Evolutionary conservation across 2,797 vertebrate species (phyloP), one percentile per base, ranked within the genome.

Genomic region (Ctenopoma kingsleyae): DNA sequence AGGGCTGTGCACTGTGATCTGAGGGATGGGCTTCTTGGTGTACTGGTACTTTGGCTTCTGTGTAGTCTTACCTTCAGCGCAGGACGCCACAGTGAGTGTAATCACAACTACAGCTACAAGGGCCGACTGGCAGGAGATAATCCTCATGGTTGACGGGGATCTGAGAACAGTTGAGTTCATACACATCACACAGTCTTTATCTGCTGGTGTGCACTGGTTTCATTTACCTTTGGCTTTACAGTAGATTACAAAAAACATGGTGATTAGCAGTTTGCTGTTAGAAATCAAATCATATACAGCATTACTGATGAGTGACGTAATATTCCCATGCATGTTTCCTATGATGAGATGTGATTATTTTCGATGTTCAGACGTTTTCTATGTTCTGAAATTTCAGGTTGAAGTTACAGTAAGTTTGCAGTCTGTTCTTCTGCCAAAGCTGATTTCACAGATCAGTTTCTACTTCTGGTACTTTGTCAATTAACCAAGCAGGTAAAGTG

Each of bases 11-110:
- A 68, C 22, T 0, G 93, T 92, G 72, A 92, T 87, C 65, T 90
- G 89, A 56, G 91, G 54, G 4, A 89, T 20, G 0, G 94, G 93
- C 89, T 96, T 98, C 84, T 98, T 97, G 0, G 93, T 97, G 90
- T 95, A 95, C 84, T 93, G 96, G 87, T 96, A 95, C 86, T 95
- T 97, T 74, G 95, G 92, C 5, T 91, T 93, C 0, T 90, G 92
- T 15, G 97, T 98, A 35, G 95, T 96, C 86, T 97, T 99, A 30
- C 92, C 82, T 1, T 89, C 2, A 76, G 49, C 0, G 44, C 83
- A 80, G 76, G 54, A 78, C 4, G 73, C 30, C 23, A 85, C 56
- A 19, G 76, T 74, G 62, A 96, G 71, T n/a, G 85, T 52, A 22
- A 93, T 55, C 62, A 78, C 55, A 69, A 91, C 82, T 15, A 84